Evolutionary conservation across 2,113 vertebrate species (phyloP).

Genomic region (Tinamus guttatus): DNA sequence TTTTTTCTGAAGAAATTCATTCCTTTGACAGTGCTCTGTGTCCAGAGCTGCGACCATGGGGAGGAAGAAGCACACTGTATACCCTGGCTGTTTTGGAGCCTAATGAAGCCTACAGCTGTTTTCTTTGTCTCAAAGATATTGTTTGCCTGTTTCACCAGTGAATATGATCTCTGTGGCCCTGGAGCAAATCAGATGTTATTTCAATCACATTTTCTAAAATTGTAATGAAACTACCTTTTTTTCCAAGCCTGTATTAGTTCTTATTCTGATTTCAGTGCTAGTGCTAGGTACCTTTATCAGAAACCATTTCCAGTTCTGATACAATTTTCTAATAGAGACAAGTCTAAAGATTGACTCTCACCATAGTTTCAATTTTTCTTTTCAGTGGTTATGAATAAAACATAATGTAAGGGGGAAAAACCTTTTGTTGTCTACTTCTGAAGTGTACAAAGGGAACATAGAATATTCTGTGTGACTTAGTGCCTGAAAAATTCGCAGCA

Average conservation of each 20-base stretch:
- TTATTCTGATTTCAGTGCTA: not conserved
- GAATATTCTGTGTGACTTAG: slow-evolving; percentile 64
- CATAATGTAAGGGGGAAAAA: not conserved
- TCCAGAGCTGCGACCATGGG: not conserved
- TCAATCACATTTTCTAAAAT: not conserved
- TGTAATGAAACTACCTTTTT: not conserved
- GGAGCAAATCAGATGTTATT: not conserved
- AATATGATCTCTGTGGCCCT: not conserved
- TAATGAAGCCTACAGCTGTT: not conserved
- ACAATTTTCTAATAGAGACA: slow-evolving; percentile 45
- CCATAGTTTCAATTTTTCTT: slow-evolving; percentile 60
- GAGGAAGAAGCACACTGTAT: rapidly evolving
- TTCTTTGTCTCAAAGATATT: not conserved
- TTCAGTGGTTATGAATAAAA: slow-evolving; percentile 68
- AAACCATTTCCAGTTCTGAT: slow-evolving; percentile 38
- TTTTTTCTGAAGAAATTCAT: not conserved
- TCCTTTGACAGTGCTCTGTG: not conserved
- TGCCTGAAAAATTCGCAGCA: slow-evolving; percentile 62
- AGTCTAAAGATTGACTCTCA: slow-evolving; percentile 15
- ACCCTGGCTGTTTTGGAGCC: not conserved
- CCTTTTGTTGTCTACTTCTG: slow-evolving; percentile 65
- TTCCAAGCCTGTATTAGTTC: not conserved
- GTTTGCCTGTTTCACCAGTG: not conserved
- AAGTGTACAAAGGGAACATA: slow-evolving; percentile 54
- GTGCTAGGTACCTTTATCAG: not conserved